Base-by-base conservation (phyloP, 2,888 invertebrate species). In the Meliscaeva auricollis region DNA sequence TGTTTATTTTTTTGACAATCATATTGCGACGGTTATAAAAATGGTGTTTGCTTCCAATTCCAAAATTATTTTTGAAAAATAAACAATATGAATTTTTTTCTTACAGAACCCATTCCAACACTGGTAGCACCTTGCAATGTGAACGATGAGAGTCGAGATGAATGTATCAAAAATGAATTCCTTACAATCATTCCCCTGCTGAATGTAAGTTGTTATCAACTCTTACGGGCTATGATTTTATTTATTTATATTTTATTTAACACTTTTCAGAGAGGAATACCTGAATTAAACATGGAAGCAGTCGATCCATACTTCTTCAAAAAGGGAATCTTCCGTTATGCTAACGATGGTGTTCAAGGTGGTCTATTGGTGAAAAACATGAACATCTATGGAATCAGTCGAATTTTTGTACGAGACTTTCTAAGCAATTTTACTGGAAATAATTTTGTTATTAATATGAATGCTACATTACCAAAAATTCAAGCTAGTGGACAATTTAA, bases 371-470 rank as follows among this genome's bases (percentile, higher is more conserved):
- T 91, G 60, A 91, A 91, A 81, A 91, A 91, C 75, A 91, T 91
- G 91, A 92, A 93, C 85, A 93, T 94, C 0, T 92, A 93, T 87
- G 95, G 95, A 35, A 90, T 95, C 54, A 93, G 93, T 70, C 90
- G 91, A 32, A 90, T 94, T 11, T 93, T 91, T 44, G 93, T 95
- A 54, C 92, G 93, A 60, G 94, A 94, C 77, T 94, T 94, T 41
- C 93, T 93, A 90, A 94, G 90, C 52, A 90, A 91, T 62, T 93
- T 94, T n/a, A 93, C 93, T 13, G 94, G 94, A 58, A 93, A 94
- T 75, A 92, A 92, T 44, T 94, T 95, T 82, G 93, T 94, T 58
- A 89, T 95, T 56, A 95, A 95, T 90, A 88, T 95, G 35, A 95
- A 95, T 87, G 89, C 94, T 77, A 93, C 93, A 38, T 90, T 94